Evolutionary conservation across 2,113 vertebrate species (phyloP).

Genomic region (Amia ocellicauda): DNA sequence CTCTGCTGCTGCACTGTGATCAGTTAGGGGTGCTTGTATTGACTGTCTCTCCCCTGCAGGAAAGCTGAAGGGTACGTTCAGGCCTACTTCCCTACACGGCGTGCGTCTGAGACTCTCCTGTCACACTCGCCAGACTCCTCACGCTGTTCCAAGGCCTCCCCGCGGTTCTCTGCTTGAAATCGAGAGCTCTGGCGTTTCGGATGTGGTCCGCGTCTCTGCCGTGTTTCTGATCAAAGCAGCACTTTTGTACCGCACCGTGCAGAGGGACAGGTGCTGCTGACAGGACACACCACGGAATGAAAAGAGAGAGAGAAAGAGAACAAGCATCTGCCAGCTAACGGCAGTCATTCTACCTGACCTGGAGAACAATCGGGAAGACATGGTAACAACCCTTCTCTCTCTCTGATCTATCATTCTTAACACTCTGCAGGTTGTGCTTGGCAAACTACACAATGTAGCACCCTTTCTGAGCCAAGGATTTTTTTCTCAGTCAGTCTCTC

Average conservation of each 20-base stretch:
- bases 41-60: no score
- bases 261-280: slow-evolving; percentile 12
- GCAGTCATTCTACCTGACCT: slow-evolving; percentile 5
- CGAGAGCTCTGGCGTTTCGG: not conserved
- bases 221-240: slow-evolving; percentile 28
- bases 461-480: not conserved
- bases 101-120: not conserved
- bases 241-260: slow-evolving; percentile 13
- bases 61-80: no score
- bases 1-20: no score
- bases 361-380: not conserved
- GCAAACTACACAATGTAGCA: no score
- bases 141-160: not conserved
- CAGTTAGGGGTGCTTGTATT: no score
- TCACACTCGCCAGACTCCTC: not conserved
- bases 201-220: slow-evolving; percentile 20
- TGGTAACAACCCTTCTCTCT: not conserved
- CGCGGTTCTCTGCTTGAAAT: slow-evolving; percentile 1
- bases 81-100: no score
- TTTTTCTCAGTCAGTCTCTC: no score
- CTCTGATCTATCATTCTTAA: slow-evolving; percentile 6
- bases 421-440: no score
- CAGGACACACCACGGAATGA: slow-evolving; percentile 15
- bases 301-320: not conserved
- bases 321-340: slow-evolving; percentile 11